phyloP scores from a whole-genome alignment of 1,140 invertebrate species.

The Platyscapa corneri region DNA sequence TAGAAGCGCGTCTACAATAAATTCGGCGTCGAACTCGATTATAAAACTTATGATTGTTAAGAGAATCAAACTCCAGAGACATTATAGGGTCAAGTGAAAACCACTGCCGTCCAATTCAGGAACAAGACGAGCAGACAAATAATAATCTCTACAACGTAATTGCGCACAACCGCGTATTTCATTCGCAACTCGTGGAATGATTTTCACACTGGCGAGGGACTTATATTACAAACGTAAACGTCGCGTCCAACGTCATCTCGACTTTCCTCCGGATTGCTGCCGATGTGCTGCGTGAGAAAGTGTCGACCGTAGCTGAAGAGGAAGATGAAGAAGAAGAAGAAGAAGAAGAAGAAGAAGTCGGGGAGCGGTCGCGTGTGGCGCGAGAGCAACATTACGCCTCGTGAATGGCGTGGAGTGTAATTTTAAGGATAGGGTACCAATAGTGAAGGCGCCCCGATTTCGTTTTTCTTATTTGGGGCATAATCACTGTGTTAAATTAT shows the following conservation, averaged over 20 bases:
- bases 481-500: not conserved
- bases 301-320: not conserved
- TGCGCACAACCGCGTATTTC: not conserved
- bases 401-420: constrained; percentile 17
- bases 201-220: not conserved
- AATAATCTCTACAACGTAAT: too few relatives aligned
- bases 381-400: not conserved
- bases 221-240: constrained; percentile 2
- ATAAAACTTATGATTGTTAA: not conserved
- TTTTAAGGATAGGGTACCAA: not conserved
- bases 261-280: too few relatives aligned
- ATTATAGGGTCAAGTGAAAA: not conserved
- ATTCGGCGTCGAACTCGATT: not conserved
- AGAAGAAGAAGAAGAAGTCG: not conserved
- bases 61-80: not conserved
- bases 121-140: not conserved
- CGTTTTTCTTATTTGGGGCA: not conserved
- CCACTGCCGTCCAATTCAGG: not conserved
- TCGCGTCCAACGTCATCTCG: too few relatives aligned
- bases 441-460: not conserved
- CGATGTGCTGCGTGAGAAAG: constrained; percentile 25
- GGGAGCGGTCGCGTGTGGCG: not conserved
- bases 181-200: not conserved
- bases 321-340: not conserved
- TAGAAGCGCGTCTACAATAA: not conserved